These are phyloP conservation scores for Procapra przewalskii DNA, from an alignment of 2,113 vertebrate species.

Conservation along the genomic window DNA sequence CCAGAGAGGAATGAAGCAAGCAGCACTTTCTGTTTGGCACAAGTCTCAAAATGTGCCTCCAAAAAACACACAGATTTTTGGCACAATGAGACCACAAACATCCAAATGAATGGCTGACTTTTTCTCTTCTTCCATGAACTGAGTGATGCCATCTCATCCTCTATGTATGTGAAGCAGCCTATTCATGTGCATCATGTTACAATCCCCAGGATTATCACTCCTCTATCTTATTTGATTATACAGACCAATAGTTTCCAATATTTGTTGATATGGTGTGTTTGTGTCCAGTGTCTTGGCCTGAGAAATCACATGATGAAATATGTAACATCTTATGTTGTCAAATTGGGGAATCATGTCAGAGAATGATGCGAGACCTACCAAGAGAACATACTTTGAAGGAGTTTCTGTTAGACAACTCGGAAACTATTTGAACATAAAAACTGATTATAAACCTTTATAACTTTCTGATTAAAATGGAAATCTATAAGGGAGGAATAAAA, in stretches of 20 bases:
- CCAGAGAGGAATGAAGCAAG: background rate
- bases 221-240: background rate
- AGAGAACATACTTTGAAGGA: background rate
- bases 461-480: background rate
- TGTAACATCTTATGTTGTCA: background rate
- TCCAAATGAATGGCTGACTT: background rate
- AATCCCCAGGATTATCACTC: background rate
- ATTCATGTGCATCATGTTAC: background rate
- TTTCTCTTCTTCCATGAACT: background rate
- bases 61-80: background rate
- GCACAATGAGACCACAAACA: background rate
- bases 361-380: background rate
- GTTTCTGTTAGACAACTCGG: background rate
- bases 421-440: background rate
- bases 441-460: background rate
- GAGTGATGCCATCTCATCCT: background rate
- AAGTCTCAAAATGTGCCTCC: background rate
- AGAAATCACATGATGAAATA: background rate
- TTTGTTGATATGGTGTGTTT: background rate
- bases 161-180: background rate
- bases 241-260: background rate
- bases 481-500: background rate
- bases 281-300: background rate
- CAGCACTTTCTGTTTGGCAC: conserved; percentile 24
- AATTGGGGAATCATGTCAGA: background rate